Conservation (phyloP, 2,888 invertebrate species). For the Caenorhabditis sp. region DNA sequence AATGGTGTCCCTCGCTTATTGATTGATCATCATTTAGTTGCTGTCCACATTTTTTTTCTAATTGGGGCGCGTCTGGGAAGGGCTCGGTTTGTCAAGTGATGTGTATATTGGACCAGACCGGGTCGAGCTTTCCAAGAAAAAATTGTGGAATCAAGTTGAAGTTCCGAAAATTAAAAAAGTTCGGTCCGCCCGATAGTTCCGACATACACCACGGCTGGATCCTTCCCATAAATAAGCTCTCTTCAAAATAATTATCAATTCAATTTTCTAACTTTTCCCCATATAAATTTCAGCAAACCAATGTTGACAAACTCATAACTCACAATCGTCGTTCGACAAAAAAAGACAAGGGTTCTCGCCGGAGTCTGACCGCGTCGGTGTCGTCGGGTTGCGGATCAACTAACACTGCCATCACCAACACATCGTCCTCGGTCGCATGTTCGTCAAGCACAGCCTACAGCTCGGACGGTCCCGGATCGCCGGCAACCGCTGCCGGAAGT, state of each 20-base stretch:
- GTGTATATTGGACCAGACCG: too few relatives aligned
- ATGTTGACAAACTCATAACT: conserved; percentile 67
- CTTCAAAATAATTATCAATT: neutral
- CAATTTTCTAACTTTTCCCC: neutral
- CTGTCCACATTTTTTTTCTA: too few relatives aligned
- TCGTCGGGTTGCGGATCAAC: conserved; percentile 27
- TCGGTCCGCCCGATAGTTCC: too few relatives aligned
- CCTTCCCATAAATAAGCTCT: too few relatives aligned
- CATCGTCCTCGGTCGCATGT: neutral
- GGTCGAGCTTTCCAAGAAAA: too few relatives aligned
- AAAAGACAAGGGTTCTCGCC: conserved; percentile 57
- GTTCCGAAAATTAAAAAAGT: too few relatives aligned
- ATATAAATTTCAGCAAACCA: conserved; percentile 59
- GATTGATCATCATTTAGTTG: too few relatives aligned
- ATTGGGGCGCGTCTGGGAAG: too few relatives aligned
- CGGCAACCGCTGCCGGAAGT: conserved; percentile 28
- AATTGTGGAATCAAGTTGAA: too few relatives aligned
- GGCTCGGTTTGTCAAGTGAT: too few relatives aligned
- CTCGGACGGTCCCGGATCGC: conserved; percentile 34
- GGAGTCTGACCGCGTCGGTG: conserved; percentile 34
- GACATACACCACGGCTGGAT: too few relatives aligned
- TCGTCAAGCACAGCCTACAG: conserved; percentile 17
- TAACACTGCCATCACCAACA: neutral
- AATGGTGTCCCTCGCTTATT: too few relatives aligned
- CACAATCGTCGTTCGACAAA: conserved; percentile 62